Base-by-base conservation (phyloP, 2,113 vertebrate genomes). In the Balaenoptera acutorostrata region DNA sequence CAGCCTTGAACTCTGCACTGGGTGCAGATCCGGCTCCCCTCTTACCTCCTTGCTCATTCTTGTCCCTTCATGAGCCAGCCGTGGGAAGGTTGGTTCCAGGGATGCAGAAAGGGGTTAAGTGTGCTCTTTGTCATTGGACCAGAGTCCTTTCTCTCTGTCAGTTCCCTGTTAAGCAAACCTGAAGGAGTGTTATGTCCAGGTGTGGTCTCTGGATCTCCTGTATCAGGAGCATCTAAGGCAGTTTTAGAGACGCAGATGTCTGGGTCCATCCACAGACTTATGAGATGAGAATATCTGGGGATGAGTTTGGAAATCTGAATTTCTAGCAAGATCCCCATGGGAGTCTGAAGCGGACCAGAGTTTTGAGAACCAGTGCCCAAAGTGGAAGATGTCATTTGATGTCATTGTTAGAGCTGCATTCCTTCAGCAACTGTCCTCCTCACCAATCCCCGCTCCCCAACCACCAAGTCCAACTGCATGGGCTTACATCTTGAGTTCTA, bases 391-490 rank as follows among this genome's bases (percentile, higher is more conserved):
- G 23, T 1, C 23, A 0, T 27, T 31, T 49, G 78, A n/a, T 27
- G 6, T 61, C 4, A 11, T 21, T 36, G 59, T 20, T 81, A 27
- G 36, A 85, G 36, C 1, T 27, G 4, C 25, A 1, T 83, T 52
- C 59, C 17, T 8, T 4, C n/a, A 61, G 74, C 31, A 21, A 20
- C 20, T 61, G 36, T 3, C 7, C 13, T 78, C 11, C 46, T 10
- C 31, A 33, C 11, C 46, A 12, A 2, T 3, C 20, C 13, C 3
- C 0, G 0, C 4, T 20, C 10, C 3, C 4, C 8, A 12, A 2
- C 5, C 12, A 7, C 18, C 25, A 0, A 1, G 12, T 44, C n/a
- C 17, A 8, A 0, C 31, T 18, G 3, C 0, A 1, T 12, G 2
- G 18, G 31, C 61, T 49, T 49, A 15, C 6, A 0, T 57, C 27